These are phyloP conservation scores for Grapholita molesta DNA, from an alignment of 1,140 invertebrate species.

Conservation along the genomic window DNA sequence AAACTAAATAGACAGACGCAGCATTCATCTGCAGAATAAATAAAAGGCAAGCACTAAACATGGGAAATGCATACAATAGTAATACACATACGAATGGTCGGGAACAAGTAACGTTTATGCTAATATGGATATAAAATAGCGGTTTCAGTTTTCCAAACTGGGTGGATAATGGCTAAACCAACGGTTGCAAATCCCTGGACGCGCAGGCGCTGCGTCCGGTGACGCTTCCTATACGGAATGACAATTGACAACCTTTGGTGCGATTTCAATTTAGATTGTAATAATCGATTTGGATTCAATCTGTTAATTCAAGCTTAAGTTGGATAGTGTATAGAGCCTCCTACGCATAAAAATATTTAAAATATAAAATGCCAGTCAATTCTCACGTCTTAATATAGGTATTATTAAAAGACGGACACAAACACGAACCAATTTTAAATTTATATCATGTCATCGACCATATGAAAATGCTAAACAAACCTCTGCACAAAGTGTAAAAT, in stretches of 20 bases:
- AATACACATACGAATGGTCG: background rate
- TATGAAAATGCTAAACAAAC: no score
- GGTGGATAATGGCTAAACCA: conserved; percentile 12
- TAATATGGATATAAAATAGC: conserved; percentile 5
- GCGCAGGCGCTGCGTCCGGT: background rate
- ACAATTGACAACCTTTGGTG: conserved; percentile 17
- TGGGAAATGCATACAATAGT: background rate
- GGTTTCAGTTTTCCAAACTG: conserved; percentile 9
- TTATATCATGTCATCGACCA: no score
- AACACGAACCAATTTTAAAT: no score
- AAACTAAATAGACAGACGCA: background rate
- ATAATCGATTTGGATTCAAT: conserved; percentile 8
- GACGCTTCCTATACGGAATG: background rate
- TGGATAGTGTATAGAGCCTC: background rate
- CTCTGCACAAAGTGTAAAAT: no score
- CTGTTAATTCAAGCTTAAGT: background rate
- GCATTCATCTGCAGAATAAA: background rate
- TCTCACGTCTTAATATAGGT: background rate
- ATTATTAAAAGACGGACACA: no score
- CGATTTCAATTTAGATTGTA: conserved; percentile 12
- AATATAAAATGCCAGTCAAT: background rate
- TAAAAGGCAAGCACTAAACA: background rate
- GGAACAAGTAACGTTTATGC: background rate
- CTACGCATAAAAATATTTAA: background rate
- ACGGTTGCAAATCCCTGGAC: conserved; percentile 9